Percentiles rank a stretch among this genome's conserved stretches.
Evolutionary conservation across 2,888 invertebrate species (phyloP).

Genomic region (Drosophila vallismaia): DNA sequence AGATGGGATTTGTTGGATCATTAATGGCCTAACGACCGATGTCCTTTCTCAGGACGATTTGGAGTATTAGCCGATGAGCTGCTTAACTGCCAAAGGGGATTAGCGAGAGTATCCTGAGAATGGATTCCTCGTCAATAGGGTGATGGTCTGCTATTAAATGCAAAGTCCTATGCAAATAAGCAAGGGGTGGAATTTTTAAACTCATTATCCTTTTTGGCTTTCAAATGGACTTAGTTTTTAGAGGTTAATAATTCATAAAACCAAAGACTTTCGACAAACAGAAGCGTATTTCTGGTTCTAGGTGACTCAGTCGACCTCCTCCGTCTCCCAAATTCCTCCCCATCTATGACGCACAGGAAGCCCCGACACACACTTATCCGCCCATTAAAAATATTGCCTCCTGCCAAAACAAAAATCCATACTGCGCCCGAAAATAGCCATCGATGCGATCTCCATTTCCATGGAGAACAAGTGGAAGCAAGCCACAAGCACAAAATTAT

Average conservation of each 20-base stretch:
- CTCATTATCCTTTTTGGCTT: not conserved
- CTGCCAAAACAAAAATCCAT: conserved; percentile 24
- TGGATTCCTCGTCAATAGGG: conserved; percentile 16
- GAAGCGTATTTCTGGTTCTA: not conserved
- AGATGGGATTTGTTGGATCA: conserved; percentile 64
- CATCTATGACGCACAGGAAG: conserved; percentile 48
- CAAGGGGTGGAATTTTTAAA: conserved; percentile 3
- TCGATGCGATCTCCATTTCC: conserved; percentile 1
- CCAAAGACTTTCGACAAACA: conserved; percentile 4
- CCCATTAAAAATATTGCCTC: conserved; percentile 40
- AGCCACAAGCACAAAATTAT: conserved; percentile 64
- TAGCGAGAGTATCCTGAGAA: conserved; percentile 34
- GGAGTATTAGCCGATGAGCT: conserved; percentile 66
- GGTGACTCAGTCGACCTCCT: conserved; percentile 9
- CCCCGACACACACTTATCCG: conserved; percentile 28
- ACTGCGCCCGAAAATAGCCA: conserved; percentile 42
- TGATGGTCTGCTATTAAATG: conserved; percentile 7
- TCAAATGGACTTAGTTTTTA: not conserved
- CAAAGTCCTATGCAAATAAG: conserved; percentile 2
- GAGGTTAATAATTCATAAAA: not conserved
- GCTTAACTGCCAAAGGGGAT: conserved; percentile 62
- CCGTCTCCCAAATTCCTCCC: not conserved
- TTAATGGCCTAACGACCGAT: conserved; percentile 49
- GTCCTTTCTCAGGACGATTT: conserved; percentile 62
- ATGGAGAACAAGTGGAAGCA: conserved; percentile 42